phyloP scores from a whole-genome alignment of 2,113 vertebrate species.

The Pteropus alecto region DNA sequence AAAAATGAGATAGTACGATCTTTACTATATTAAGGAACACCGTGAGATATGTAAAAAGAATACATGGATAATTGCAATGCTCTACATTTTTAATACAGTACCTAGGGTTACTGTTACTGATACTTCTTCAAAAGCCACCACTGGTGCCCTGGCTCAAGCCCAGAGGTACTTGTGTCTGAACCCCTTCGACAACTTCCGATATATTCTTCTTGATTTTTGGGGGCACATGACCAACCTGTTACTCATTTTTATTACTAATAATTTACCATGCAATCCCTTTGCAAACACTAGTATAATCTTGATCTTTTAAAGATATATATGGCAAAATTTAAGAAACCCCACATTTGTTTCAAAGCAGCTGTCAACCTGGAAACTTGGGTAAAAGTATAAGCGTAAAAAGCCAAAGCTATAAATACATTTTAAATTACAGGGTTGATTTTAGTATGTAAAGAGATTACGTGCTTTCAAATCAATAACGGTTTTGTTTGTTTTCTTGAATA shows the following conservation, averaged over 20 bases:
- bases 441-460: not conserved
- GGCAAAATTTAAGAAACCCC: not conserved
- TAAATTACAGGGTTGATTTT: not conserved
- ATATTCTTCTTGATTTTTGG: not conserved
- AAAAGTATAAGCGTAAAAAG: not conserved
- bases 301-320: not conserved
- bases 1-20: not conserved
- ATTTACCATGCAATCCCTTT: not conserved
- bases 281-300: not conserved
- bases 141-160: not conserved
- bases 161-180: not conserved
- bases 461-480: not conserved
- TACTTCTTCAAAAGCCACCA: not conserved
- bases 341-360: not conserved
- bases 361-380: not conserved
- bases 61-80: not conserved
- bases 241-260: constrained; percentile 19
- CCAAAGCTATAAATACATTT: not conserved
- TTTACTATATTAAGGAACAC: not conserved
- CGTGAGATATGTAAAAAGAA: not conserved
- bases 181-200: not conserved
- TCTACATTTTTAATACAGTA: not conserved
- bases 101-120: not conserved
- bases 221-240: not conserved
- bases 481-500: not conserved